Percentiles rank a stretch among this genome's conserved stretches.
Evolutionary conservation across 2,113 vertebrate genomes (phyloP).

Genomic region (Narcine bancroftii): DNA sequence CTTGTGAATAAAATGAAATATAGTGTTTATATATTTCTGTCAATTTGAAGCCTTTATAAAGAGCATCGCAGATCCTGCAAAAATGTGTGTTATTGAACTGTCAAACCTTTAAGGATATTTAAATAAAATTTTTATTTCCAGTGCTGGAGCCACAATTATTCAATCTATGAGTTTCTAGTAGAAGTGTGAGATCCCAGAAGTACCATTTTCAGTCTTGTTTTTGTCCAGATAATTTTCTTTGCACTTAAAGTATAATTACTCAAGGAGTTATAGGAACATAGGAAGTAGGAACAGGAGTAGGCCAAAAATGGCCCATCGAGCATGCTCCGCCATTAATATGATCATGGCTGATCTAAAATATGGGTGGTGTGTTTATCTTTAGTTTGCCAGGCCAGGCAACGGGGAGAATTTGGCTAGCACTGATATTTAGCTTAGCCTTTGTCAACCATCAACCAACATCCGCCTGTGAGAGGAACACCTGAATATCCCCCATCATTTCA

Average conservation of each 20-base stretch:
- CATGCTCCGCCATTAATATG: no score
- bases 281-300: no score
- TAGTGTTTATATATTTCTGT: background rate
- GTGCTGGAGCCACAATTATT: background rate
- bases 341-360: no score
- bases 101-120: background rate
- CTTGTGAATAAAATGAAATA: background rate
- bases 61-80: background rate
- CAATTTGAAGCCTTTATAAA: background rate
- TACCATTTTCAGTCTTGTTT: background rate
- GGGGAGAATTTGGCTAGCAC: background rate
- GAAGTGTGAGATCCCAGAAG: background rate
- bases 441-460: background rate
- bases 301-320: no score
- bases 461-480: background rate
- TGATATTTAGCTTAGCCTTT: background rate
- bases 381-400: background rate
- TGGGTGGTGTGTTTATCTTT: background rate
- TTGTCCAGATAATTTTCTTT: background rate
- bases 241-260: background rate
- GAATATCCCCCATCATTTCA: background rate
- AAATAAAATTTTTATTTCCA: background rate
- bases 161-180: background rate
- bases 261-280: no score
- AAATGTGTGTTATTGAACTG: background rate